Evolutionary conservation across 2,888 invertebrate species (phyloP), one percentile per base, ranked within the genome.

Genomic region (Gryllus longicercus): DNA sequence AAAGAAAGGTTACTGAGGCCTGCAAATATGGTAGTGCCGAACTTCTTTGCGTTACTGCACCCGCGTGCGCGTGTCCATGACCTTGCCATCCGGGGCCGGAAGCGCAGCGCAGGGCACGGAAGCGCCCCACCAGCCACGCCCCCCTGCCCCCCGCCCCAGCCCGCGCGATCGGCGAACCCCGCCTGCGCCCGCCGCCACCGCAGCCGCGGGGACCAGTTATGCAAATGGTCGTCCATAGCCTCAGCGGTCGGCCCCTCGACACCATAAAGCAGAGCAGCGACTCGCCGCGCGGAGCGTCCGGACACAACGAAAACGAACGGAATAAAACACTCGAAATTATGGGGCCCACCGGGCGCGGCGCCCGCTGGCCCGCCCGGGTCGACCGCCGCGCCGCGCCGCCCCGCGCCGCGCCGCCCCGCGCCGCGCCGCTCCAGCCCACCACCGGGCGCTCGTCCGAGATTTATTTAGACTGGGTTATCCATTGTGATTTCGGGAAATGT

Each of bases 401-500:
- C 63, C 18, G 14, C 16, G 1, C 14, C 63, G 51, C 51, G 11
- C 51, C 51, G 63, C 63, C n/a, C 63, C 18, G 14, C 16, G 1
- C 14, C 63, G 51, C 51, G 11, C 2, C 51, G 63, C 63, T 63
- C 63, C 63, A 14, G 14, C 63, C 38, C 38, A 38, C 38, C 38
- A 1, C 14, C 63, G 14, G 14, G 4, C n/a, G n/a, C 1, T 11
- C 16, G 14, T 0, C 63, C 63, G 63, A 63, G 63, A 63, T 63
- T 63, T 63, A 63, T 63, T 63, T 63, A 14, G 16, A 63, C n/a
- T 8, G 63, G 16, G 63, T 63, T 63, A 63, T 63, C 16, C 63
- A 16, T 16, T 63, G 63, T 63, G 63, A 63, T 63, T 63, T 63
- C 63, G 63, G 63, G 63, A 63, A 63, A 63, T 63, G 63, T 63